Evolutionary conservation across 2,888 invertebrate genomes (phyloP).

Genomic region (Pemphredon lugubris): DNA sequence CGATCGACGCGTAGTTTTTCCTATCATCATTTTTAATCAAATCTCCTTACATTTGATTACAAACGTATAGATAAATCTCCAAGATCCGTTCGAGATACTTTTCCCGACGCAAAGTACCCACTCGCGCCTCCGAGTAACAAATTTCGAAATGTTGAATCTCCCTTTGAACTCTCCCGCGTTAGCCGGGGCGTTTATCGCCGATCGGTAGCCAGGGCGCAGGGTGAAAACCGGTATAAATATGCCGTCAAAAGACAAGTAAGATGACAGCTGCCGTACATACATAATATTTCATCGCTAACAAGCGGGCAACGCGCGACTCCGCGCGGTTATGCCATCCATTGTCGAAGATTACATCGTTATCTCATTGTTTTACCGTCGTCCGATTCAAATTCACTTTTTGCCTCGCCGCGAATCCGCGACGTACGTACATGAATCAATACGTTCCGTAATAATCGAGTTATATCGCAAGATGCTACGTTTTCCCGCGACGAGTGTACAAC

Average conservation of each 20-base stretch:
- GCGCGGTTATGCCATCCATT: constrained; percentile 56
- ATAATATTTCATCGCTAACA: constrained; percentile 61
- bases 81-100: too few relatives aligned
- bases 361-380: constrained; percentile 52
- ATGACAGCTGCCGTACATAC: constrained; percentile 57
- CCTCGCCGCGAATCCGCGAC: constrained; percentile 20
- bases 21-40: too few relatives aligned
- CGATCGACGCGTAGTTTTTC: too few relatives aligned
- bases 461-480: constrained; percentile 27
- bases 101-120: too few relatives aligned
- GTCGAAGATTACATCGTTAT: constrained; percentile 63
- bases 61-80: too few relatives aligned
- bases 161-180: constrained; percentile 29
- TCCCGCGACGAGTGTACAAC: neutral
- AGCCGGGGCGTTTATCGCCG: constrained; percentile 46
- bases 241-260: constrained; percentile 56
- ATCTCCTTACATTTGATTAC: too few relatives aligned
- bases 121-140: too few relatives aligned
- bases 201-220: constrained; percentile 34
- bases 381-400: constrained; percentile 55
- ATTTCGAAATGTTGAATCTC: constrained; percentile 37
- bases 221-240: constrained; percentile 58
- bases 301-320: constrained; percentile 51
- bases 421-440: constrained; percentile 55
- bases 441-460: constrained; percentile 59